Evolutionary conservation across 37 sponge, comb jelly and placozoan genomes (phyloP), one percentile per base, ranked within the genome.

Genomic region (Dysidea cf. avara): DNA sequence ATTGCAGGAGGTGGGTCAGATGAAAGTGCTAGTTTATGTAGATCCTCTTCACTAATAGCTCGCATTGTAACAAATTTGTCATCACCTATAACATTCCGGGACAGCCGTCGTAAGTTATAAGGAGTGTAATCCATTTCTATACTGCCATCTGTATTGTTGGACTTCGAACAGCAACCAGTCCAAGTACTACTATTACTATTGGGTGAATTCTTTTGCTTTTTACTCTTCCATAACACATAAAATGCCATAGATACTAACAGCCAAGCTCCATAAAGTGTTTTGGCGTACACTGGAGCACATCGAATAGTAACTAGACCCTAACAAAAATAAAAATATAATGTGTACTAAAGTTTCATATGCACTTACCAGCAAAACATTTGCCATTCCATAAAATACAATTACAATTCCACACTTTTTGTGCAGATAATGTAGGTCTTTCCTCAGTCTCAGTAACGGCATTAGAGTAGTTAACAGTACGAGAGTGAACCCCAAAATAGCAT

Each of bases 301-400:
- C 12, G 49, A 28, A 71, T 38, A 7, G 77, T 29, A 7, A 50
- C 30, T n/a, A 84, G 48, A 9, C 85, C 85, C 85, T 83, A 53
- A 1, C 60, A 34, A 34, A 26, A 63, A 13, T 32, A 63, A 33
- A 63, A 63, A 9, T 34, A 33, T 7, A 7, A 26, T 29, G 7
- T 63, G 3, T 32, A 5, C 35, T 39, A 26, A 39, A 6, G 38
- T 56, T 6, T 9, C 5, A 56, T 7, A 9, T 7, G 30, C 21
- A 22, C 78, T 72, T 56, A 85, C 86, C 75, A 78, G 32, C 3
- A 79, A 36, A 18, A 78, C 72, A 67, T 79, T 66, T 4, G 25
- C 56, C 72, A 86, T 65, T 14, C 87, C 87, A 80, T 68, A 76
- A 56, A 74, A 60, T 21, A 37, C 72, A 34, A 80, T 46, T 18